Evolutionary conservation across 2,888 invertebrate species (phyloP).

Genomic region (Lysandra bellargus): DNA sequence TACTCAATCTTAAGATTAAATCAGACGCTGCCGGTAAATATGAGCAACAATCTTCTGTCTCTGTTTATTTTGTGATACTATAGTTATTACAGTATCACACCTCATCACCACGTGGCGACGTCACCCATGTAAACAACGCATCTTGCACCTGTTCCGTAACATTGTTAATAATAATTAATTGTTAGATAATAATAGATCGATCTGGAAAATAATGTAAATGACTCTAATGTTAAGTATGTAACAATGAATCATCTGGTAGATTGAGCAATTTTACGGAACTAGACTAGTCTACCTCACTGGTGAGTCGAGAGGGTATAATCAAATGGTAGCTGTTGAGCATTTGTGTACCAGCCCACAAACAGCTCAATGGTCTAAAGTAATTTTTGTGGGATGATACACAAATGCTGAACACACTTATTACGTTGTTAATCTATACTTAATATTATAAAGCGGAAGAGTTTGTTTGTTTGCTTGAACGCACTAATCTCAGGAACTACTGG

Average conservation of each 20-base stretch:
- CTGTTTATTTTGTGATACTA: neutral
- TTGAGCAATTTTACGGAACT: neutral
- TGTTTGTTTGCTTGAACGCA: too few species aligned
- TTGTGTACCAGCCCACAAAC: too few species aligned
- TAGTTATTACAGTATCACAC: neutral
- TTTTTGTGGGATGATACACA: too few species aligned
- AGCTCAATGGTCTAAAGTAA: too few species aligned
- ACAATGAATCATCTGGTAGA: neutral
- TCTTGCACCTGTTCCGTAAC: neutral
- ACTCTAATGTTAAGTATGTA: neutral
- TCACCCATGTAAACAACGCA: neutral
- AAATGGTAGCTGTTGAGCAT: too few species aligned
- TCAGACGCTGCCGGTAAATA: too few species aligned
- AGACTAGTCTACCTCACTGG: neutral
- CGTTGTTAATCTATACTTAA: too few species aligned
- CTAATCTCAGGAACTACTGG: too few species aligned
- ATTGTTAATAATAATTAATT: neutral
- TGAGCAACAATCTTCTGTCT: neutral
- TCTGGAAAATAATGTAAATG: neutral
- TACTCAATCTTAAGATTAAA: too few species aligned
- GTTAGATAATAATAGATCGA: neutral
- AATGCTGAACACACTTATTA: too few species aligned
- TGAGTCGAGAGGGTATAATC: neutral
- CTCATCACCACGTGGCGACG: constrained; percentile 8
- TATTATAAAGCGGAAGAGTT: too few species aligned